phyloP scores from a whole-genome alignment of 2,797 vertebrate genomes.

The Pseudotriccus pelzelni region DNA sequence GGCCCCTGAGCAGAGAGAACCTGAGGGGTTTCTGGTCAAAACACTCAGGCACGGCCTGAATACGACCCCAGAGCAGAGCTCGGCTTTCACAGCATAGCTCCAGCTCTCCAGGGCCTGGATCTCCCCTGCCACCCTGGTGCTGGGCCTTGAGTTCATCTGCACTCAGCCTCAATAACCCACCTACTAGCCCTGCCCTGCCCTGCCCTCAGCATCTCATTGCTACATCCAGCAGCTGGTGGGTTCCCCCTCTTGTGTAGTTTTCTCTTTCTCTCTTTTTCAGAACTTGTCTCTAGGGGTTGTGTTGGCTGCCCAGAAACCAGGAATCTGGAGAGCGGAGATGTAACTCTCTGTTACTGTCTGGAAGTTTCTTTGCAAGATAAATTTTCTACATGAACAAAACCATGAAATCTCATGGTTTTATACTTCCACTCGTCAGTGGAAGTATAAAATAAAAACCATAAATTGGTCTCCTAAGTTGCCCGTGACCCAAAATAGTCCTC shows the following conservation, averaged over 20 bases:
- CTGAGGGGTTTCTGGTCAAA: not conserved
- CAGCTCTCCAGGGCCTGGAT: not conserved
- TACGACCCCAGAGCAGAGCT: not conserved
- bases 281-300: not conserved
- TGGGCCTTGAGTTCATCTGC: not conserved
- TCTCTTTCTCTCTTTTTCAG: not conserved
- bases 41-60: not conserved
- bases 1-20: not conserved
- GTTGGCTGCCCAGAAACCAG: not conserved
- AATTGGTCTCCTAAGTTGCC: not conserved
- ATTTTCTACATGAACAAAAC: not conserved
- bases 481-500: not conserved
- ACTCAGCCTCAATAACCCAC: not conserved
- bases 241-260: not conserved
- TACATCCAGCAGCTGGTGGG: fast-evolving
- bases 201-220: not conserved
- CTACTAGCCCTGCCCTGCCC: not conserved
- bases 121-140: not conserved
- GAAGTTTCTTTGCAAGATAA: not conserved
- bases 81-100: not conserved
- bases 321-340: not conserved
- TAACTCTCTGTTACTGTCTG: not conserved
- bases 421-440: not conserved
- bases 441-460: not conserved
- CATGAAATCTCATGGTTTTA: not conserved